Evolutionary conservation across 2,888 invertebrate species (phyloP), one percentile per base, ranked within the genome.

Genomic region (Nasonia oneida): DNA sequence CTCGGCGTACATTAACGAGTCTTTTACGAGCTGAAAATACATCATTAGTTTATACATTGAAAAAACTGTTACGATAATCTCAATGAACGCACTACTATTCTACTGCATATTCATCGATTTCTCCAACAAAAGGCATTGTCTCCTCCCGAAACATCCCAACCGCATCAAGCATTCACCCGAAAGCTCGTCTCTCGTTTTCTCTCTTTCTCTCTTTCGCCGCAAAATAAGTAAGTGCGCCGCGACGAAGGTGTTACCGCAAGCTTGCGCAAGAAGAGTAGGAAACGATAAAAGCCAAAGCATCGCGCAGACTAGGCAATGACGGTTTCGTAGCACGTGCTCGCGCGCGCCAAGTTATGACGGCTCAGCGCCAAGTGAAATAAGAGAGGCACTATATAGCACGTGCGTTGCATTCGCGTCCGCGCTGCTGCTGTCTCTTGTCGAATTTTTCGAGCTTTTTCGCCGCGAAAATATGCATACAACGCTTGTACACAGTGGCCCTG

Each of bases 291-390:
- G 83, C 57, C 23, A 70, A 78, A 70, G 18, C 18, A 53, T 14
- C 15, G 2, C 15, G 15, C 18, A 14, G 50, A 14, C 14, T 57
- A 6, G 53, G 61, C 74, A 73, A 71, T 64, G 79, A 84, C 86
- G 87, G 80, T 87, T 84, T 86, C 61, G 75, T 84, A 84, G 87
- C 88, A 87, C 87, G 88, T 88, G 88, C 37, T 4, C 37, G 37
- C 37, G 4, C 37, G 37, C 87, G 81, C 14, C 23, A 10, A 4
- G 23, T 29, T 29, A 29, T 12, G 23, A 23, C 64, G 64, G 23
- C 64, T n/a, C 85, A 77, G 29, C 37, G 71, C 50, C 37, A 42
- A 67, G 57, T 80, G 75, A 80, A 84, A 76, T 50, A 29, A 23
- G 64, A 76, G 75, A 67, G 8, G 18, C 47, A 53, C 73, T 12